phyloP scores from a whole-genome alignment of 2,113 vertebrate species.

The Colossoma macropomum region DNA sequence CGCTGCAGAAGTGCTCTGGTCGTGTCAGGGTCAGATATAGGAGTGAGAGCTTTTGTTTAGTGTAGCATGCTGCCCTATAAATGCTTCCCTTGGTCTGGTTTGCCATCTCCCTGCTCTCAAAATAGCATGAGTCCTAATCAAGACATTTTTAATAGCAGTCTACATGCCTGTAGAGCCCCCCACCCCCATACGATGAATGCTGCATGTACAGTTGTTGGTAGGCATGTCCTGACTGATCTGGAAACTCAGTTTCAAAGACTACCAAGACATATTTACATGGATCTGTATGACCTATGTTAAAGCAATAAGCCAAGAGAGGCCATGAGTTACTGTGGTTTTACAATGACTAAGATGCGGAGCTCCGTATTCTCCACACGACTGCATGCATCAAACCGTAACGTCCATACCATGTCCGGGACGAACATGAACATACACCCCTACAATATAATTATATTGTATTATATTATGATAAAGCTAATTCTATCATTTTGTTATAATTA shows the following conservation, averaged over 20 bases:
- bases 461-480: no score
- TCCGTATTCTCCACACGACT: no score
- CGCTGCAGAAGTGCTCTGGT: neutral
- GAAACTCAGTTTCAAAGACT: neutral
- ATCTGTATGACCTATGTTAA: no score
- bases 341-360: no score
- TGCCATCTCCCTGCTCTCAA: constrained; percentile 8
- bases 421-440: no score
- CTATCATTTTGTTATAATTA: no score
- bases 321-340: no score
- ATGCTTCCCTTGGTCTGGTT: neutral
- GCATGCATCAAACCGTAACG: no score
- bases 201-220: neutral
- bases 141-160: constrained; percentile 1
- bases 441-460: no score
- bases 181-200: neutral
- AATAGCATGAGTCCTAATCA: constrained; percentile 18
- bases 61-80: neutral
- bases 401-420: no score
- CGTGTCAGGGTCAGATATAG: neutral
- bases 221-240: neutral
- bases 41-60: constrained; percentile 1
- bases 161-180: neutral
- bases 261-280: no score
- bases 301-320: no score